Evolutionary conservation across 2,113 vertebrate genomes (phyloP).

Genomic region (Mohoua ochrocephala): DNA sequence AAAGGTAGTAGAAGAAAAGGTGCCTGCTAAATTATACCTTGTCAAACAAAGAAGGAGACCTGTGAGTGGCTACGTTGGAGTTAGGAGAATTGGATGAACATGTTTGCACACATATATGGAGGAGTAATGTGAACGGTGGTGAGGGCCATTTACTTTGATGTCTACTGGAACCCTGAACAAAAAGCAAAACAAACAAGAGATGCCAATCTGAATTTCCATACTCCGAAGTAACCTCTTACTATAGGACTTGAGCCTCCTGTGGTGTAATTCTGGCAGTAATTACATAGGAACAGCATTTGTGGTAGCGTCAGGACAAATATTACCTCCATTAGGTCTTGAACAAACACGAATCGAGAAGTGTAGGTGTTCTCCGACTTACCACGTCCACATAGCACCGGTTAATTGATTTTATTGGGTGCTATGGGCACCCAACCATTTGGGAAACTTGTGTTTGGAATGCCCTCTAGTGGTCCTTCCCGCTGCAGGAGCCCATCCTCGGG

Average conservation of each 20-base stretch:
- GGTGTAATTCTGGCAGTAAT: constrained; percentile 38
- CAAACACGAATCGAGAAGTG: constrained; percentile 10
- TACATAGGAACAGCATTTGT: constrained; percentile 31
- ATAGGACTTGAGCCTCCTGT: constrained; percentile 19
- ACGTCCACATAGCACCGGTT: neutral
- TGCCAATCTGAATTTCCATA: constrained; percentile 38
- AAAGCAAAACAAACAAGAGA: constrained; percentile 28
- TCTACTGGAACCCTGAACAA: constrained; percentile 20
- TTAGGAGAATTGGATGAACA: neutral
- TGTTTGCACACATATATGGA: constrained; percentile 32
- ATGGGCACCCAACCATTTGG: neutral
- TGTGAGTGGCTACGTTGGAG: neutral
- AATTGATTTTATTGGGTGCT: neutral
- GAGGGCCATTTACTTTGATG: constrained; percentile 35
- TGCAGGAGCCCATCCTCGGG: neutral
- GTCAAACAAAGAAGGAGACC: neutral
- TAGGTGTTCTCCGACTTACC: constrained; percentile 19
- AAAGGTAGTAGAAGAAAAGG: constrained; percentile 30
- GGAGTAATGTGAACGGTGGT: neutral
- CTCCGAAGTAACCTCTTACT: neutral
- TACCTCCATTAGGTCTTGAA: constrained; percentile 33
- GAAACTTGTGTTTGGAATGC: constrained; percentile 25
- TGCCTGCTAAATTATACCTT: constrained; percentile 2
- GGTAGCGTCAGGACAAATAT: constrained; percentile 51
- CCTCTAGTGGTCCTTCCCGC: neutral